Percentiles rank a stretch among this genome's conserved stretches.
phyloP scores from a whole-genome alignment of 2,797 vertebrate genomes.

The Molossus alvarezi region DNA sequence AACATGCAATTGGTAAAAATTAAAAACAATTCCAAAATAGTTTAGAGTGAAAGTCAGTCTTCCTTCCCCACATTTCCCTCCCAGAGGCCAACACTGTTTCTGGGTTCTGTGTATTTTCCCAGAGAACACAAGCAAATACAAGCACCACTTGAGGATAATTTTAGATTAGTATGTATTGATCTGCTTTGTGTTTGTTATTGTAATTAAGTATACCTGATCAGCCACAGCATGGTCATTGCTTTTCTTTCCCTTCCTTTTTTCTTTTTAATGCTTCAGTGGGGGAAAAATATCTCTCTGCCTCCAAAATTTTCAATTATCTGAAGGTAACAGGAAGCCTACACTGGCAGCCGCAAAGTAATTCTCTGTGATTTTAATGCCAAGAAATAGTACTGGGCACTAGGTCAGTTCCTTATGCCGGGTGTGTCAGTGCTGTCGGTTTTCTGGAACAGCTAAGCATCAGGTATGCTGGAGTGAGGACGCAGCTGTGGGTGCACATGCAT shows the following conservation, averaged over 20 bases:
- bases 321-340: neutral
- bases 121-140: neutral
- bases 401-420: neutral
- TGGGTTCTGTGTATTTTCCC: neutral
- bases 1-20: neutral
- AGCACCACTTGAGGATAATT: neutral
- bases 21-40: neutral
- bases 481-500: neutral
- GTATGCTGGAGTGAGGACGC: neutral
- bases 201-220: conserved; percentile 7
- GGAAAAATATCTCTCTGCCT: neutral
- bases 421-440: neutral
- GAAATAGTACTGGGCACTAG: neutral
- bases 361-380: conserved; percentile 28
- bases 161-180: neutral
- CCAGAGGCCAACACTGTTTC: neutral
- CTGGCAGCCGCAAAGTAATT: neutral
- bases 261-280: neutral
- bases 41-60: neutral
- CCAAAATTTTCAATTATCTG: neutral
- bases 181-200: neutral
- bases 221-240: neutral
- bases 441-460: neutral
- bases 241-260: neutral
- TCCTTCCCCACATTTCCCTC: neutral